phyloP scores from a whole-genome alignment of 2,113 vertebrate species.

The Motacilla tschutschensis region DNA sequence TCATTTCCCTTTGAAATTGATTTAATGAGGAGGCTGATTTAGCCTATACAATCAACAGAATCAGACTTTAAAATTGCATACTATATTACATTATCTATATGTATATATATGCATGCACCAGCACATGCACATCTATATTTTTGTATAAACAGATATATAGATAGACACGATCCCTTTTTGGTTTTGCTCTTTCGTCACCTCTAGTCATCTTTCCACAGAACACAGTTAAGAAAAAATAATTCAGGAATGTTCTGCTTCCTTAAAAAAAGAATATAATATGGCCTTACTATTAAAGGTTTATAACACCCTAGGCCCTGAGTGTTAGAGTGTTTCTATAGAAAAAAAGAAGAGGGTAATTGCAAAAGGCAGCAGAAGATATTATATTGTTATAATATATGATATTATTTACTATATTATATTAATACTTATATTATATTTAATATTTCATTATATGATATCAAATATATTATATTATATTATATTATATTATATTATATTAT shows the following conservation, averaged over 20 bases:
- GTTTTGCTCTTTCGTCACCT: not conserved
- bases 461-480: not conserved
- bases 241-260: not conserved
- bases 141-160: not conserved
- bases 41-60: conserved; percentile 43
- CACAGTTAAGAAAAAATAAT: not conserved
- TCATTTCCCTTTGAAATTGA: conserved; percentile 54
- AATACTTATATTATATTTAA: not conserved
- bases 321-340: not conserved
- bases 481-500: not conserved
- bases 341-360: not conserved
- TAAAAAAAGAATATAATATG: not conserved
- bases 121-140: conserved; percentile 6
- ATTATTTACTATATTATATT: not conserved
- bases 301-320: not conserved
- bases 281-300: not conserved
- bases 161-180: not conserved
- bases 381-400: not conserved
- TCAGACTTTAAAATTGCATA: conserved; percentile 29
- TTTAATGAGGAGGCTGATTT: conserved; percentile 57
- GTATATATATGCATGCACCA: not conserved
- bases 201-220: not conserved
- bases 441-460: not conserved
- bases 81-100: conserved; percentile 18
- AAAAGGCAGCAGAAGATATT: not conserved